These are phyloP conservation scores for Sphyrna mokarran DNA, from an alignment of 2,113 vertebrate genomes.

Conservation along the genomic window DNA sequence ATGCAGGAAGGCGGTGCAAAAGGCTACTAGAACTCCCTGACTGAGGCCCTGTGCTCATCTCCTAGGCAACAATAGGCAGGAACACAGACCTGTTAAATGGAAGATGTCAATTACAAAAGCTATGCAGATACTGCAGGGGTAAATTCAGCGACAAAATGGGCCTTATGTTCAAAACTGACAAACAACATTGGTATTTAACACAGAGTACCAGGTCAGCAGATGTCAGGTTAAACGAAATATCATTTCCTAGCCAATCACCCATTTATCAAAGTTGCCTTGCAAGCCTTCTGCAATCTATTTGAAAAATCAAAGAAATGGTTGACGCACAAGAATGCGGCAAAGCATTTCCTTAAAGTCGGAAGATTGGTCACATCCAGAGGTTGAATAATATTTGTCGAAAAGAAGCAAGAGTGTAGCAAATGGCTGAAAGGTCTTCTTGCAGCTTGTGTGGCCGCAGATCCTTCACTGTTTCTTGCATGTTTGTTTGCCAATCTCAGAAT, in stretches of 20 bases:
- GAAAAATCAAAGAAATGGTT: conserved; percentile 43
- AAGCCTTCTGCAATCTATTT: conserved; percentile 44
- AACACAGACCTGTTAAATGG: conserved; percentile 68
- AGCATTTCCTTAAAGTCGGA: conserved; percentile 42
- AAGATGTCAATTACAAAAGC: conserved; percentile 82
- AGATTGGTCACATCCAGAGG: conserved; percentile 49
- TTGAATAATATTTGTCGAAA: conserved; percentile 50
- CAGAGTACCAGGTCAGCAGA: not conserved
- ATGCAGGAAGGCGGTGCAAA: conserved; percentile 53
- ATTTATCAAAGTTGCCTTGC: not conserved
- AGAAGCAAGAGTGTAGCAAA: conserved; percentile 32
- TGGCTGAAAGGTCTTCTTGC: not conserved
- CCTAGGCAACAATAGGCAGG: conserved; percentile 72
- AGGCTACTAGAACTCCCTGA: conserved; percentile 53
- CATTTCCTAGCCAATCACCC: accelerated
- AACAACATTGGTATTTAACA: conserved; percentile 43
- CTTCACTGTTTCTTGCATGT: too few species aligned
- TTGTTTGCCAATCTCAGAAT: not conserved
- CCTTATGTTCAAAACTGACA: conserved; percentile 50
- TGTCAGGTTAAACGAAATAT: accelerated
- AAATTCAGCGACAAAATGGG: not conserved
- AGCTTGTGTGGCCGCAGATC: not conserved
- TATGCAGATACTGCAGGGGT: conserved; percentile 56
- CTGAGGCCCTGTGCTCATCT: conserved; percentile 60
- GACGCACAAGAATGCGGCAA: conserved; percentile 42